Evolutionary conservation across 2,113 vertebrate genomes (phyloP).

Genomic region (Myrmecophaga tridactyla): DNA sequence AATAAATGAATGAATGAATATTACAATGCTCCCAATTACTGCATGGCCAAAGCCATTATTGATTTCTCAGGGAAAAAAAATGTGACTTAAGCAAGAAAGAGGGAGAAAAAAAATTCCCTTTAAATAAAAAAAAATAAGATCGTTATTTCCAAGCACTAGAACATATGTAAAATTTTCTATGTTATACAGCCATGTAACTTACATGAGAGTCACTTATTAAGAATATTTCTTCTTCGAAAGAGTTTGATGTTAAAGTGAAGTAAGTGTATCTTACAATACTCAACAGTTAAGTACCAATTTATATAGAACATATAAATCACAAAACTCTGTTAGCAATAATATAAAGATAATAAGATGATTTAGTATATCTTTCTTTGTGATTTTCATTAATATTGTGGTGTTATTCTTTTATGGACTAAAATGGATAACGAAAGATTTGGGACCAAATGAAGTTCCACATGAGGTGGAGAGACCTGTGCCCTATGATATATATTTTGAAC

Average conservation of each 20-base stretch:
- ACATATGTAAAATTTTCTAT: neutral
- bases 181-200: neutral
- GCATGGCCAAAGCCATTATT: neutral
- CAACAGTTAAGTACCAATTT: neutral
- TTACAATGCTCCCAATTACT: neutral
- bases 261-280: neutral
- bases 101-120: neutral
- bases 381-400: neutral
- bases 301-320: neutral
- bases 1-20: neutral
- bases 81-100: neutral
- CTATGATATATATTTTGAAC: neutral
- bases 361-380: neutral
- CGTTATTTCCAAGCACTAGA: neutral
- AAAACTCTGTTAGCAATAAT: neutral
- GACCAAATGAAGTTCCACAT: neutral
- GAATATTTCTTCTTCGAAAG: neutral
- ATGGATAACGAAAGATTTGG: neutral
- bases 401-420: neutral
- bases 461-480: neutral
- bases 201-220: neutral
- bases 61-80: neutral
- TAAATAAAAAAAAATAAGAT: neutral
- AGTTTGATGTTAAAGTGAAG: neutral
- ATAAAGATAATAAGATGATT: neutral